Conservation (phyloP, 2,113 vertebrate species). For the Mesembrinibis cayennensis region DNA sequence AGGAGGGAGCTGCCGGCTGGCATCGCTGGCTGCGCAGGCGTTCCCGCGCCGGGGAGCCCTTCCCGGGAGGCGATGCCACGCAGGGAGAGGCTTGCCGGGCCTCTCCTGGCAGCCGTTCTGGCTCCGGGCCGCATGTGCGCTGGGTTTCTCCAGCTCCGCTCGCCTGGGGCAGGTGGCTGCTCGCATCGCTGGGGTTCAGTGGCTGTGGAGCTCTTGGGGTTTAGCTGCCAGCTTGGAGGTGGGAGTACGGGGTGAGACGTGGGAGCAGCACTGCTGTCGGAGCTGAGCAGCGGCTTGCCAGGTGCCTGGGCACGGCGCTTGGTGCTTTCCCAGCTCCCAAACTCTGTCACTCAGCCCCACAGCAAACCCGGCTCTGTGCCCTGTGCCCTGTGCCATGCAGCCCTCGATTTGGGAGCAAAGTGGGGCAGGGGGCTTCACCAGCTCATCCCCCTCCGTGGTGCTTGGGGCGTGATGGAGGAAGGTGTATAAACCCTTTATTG, state of each 20-base stretch:
- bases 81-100: not conserved
- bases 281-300: not conserved
- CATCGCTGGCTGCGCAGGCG: not conserved
- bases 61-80: not conserved
- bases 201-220: not conserved
- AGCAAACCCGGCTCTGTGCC: not conserved
- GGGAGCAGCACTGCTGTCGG: not conserved
- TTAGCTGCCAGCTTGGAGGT: not conserved
- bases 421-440: not conserved
- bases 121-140: not conserved
- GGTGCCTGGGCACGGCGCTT: accelerated
- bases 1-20: not conserved
- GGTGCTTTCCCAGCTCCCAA: not conserved
- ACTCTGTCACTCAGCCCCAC: not conserved
- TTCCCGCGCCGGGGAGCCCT: not conserved
- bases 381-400: not conserved
- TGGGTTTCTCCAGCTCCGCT: not conserved
- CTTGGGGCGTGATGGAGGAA: not conserved
- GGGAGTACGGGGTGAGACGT: not conserved
- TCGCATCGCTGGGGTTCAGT: accelerated
- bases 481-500: not conserved
- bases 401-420: not conserved
- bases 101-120: not conserved
- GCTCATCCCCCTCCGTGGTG: accelerated
- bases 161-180: accelerated